Evolutionary conservation across 2,797 vertebrate species (phyloP), one percentile per base, ranked within the genome.

Genomic region (Chlorospingus flavigularis): DNA sequence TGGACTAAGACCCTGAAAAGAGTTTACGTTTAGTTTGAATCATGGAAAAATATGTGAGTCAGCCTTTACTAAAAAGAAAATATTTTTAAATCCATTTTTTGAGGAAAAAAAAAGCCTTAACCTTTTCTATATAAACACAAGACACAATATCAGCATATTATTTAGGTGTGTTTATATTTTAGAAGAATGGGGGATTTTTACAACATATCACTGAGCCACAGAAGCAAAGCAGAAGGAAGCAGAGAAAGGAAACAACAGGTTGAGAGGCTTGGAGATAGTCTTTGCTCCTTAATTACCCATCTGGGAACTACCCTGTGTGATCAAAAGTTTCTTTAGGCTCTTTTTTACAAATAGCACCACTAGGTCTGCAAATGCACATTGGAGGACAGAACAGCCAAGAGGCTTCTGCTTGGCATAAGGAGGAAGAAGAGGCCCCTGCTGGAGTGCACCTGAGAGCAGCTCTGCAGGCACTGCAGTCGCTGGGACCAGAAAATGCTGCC

Each of bases 41-140:
- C 1, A 3, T 11, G 18, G n/a, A 40, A 79, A 89, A 82, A 81
- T 8, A 35, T 8, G 6, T 13, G 10, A 53, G 7, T 53, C 9
- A 13, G 26, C 1, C 4, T 12, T 63, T 79, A 40, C 5, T 6
- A 23, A 67, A 67, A 86, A 58, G 15, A 31, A 79, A 80, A 61
- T 0, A 4, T 40, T 7, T n/a, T 62, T 60, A 61, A 51, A 37
- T 5, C 3, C 0, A 6, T 19, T 58, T 74, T 35, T 68, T 17
- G 8, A 19, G 33, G 8, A 7, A 4, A 33, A 13, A 9, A 23
- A 16, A 16, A 25, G 4, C 5, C 4, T 18, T 30, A 16, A 17
- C 1, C 5, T 86, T 61, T 76, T 70, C 11, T 58, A 8, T 39
- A n/a, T 24, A 14, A 57, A 10, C 5, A 19, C 42, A 45, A 61